phyloP scores from a whole-genome alignment of 2,113 vertebrate genomes.

The Struthio camelus region DNA sequence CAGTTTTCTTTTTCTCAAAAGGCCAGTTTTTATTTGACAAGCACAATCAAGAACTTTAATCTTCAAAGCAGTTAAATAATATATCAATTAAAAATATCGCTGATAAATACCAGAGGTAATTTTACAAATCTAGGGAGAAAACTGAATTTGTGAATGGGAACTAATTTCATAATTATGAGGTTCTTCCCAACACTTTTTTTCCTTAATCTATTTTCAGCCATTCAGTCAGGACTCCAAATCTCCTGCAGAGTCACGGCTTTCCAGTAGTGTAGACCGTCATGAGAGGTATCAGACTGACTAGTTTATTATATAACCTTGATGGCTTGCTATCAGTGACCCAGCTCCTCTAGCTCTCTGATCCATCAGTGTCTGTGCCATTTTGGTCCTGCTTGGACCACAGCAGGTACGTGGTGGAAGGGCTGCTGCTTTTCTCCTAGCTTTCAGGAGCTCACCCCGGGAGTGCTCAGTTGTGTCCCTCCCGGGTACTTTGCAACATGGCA shows the following conservation, averaged over 20 bases:
- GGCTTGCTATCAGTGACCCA: no score
- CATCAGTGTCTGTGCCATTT: no score
- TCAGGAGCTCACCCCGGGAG: accelerated
- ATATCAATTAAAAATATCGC: neutral
- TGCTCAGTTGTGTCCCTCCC: neutral
- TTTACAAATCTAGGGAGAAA: neutral
- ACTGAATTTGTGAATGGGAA: neutral
- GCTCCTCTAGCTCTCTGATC: no score
- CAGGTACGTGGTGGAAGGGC: no score
- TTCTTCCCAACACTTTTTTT: neutral
- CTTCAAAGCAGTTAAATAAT: neutral
- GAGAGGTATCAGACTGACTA: no score
- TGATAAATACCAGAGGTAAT: neutral
- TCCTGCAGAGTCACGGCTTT: no score
- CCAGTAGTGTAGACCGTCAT: no score
- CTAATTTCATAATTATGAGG: neutral
- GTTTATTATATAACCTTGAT: no score
- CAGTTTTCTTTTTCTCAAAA: neutral
- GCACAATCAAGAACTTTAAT: neutral
- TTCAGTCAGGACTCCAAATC: no score
- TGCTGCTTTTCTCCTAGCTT: neutral
- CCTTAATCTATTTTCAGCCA: neutral
- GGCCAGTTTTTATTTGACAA: neutral
- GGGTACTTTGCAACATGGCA: neutral
- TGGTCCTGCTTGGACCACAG: no score